Base-by-base conservation (phyloP, 2,113 vertebrate species). In the Hiodon alosoides region DNA sequence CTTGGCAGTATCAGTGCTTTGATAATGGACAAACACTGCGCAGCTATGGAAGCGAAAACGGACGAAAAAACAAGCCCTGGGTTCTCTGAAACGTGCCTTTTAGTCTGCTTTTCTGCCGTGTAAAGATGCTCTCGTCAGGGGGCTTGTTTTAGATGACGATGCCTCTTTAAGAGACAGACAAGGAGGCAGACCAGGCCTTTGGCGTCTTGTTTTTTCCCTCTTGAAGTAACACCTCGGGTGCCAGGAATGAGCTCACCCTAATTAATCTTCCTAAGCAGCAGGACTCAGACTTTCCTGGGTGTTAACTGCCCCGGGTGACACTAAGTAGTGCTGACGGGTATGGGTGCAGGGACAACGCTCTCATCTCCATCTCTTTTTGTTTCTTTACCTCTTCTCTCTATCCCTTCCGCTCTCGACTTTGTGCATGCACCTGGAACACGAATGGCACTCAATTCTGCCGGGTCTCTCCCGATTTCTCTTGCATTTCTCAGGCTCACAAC, bases 211-310 rank as follows among this genome's bases (percentile, higher is more conserved):
- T 52, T 48, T 13, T 71, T 57, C 50, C 13, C 17, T 17, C 11
- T 9, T 57, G 11, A 71, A 71, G 70, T 60, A 5, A 59, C 55
- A 71, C 46, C 48, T 13, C 13, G 55, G 57, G 46, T 71, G 70
- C 70, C 70, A 71, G 70, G 48, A 71, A 59, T 71, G 46, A 71
- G 31, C 31, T 71, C 70, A 60, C 17, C 48, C 31, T 47, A 48
- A 71, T 71, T 60, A 71, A 60, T 71, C 70, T 55, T 46, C 55
- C 55, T 13, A 31, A 31, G 14, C 46, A 17, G 46, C 16, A 1
- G 11, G 53, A 59, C 51, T 48, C 46, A 9, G 14, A 14, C 58
- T 59, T 59, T 7, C 3, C 58, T 9, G 4, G 58, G 14, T 14
- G 9, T 8, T 50, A 58, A 47, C 46, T 4, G 57, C 10, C 13